Base-by-base conservation (phyloP, 2,113 vertebrate genomes). In the Pelecanus crispus region DNA sequence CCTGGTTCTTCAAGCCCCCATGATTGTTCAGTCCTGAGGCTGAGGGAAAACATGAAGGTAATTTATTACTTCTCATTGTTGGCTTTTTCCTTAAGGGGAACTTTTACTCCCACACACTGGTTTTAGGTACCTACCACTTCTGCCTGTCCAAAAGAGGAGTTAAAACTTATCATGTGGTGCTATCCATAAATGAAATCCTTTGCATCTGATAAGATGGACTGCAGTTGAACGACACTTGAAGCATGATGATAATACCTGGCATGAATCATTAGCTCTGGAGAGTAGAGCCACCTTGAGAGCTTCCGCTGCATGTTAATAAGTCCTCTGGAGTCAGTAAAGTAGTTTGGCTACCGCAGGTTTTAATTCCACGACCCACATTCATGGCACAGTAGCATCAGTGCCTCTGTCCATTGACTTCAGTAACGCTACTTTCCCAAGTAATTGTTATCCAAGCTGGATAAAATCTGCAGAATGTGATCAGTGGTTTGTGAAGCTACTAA, bases 261-360 rank as follows among this genome's bases (percentile, higher is more conserved):
- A 90, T 90, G 88, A 93, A 86, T 81, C 88, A 74, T 85, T 95
- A 92, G 55, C 22, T 90, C n/a, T 90, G 42, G 29, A 74, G 68
- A 90, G 45, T 17, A 86, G 59, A 93, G 86, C 50, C 94, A 84
- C 42, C 82, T 74, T 90, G 82, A 92, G 38, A 63, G 31, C 13
- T 84, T 90, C 50, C 9, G 36, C 3, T 63, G 86, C 61, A 93
- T 95, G 38, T 31, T 86, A 93, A 78, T 86, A 75, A 85, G 59
- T 81, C 47, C 58, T 67, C 45, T 68, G 52, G 32, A 86, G 42
- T 71, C 59, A 74, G 47, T 81, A 71, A 90, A 67, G 63, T 49
- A 81, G n/a, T 86, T 78, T 90, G 75, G 26, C 63, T 83, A 67
- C 59, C 40, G 31, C 79, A 82, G 28, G 36, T 65, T 90, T 88